Base-by-base conservation (phyloP, 2,888 invertebrate genomes). In the Ommatoiulus sabulosus region DNA sequence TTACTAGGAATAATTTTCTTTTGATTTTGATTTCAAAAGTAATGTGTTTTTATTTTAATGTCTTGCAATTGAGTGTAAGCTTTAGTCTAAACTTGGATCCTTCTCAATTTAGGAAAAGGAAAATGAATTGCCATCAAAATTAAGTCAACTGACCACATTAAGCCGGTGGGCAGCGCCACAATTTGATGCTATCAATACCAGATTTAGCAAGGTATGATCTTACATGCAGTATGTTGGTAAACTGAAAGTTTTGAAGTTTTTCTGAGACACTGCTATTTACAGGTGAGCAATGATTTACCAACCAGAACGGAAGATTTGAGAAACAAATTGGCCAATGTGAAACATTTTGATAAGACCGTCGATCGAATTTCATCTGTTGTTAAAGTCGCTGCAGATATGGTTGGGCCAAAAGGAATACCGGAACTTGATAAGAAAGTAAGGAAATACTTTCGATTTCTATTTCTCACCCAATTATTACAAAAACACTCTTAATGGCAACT, bases 101-200 rank as follows among this genome's bases (percentile, higher is more conserved):
- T 48, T 12, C 15, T 52, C 52, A 52, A 43, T 48, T 44, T 46
- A 88, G 85, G 88, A 88, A 88, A 88, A 88, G 24, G 88, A 88
- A 46, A 43, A 24, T 7, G 88, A 88, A 85, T n/a, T 85, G 48
- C 24, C 35, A 8, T 63, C 88, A 2, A 84, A 85, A 85, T 48
- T 44, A 24, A 85, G 44, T 84, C 85, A 88, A 6, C 17, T 80
- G 44, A 48, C 85, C 24, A n/a, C 46, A 12, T 52, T 88, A n/a
- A 88, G 63, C n/a, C 87, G 52, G 10, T 52, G 52, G 35, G 52
- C 24, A 12, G 24, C 52, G 0, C 57, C 52, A 87, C 57, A 87
- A 52, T 44, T 43, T 1, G 87, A 48, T 2, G n/a, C 63, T 4
- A 84, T 88, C 44, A 88, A 80, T 46, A n/a, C 72, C 48, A 88